These are phyloP conservation scores for Ennomos fuscantarius DNA, from an alignment of 2,888 invertebrate genomes.

Conservation along the genomic window DNA sequence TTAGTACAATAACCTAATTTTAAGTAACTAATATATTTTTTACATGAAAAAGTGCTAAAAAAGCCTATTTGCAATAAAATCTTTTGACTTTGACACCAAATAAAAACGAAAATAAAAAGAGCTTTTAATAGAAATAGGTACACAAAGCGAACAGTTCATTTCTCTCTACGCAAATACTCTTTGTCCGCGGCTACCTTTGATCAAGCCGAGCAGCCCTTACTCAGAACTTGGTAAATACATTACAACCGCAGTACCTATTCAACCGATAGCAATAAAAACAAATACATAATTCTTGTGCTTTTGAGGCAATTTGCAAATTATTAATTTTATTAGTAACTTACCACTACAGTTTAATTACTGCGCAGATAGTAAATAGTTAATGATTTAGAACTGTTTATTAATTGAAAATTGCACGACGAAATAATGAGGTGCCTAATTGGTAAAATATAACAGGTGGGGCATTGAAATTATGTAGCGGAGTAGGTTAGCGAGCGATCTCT, in stretches of 20 bases:
- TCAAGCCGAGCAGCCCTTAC: conserved; percentile 20
- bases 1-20: too few relatives aligned
- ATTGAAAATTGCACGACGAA: too few relatives aligned
- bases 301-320: conserved; percentile 21
- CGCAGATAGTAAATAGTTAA: conserved; percentile 12
- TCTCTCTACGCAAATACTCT: conserved; percentile 10
- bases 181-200: conserved; percentile 17
- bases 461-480: too few relatives aligned
- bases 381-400: too few relatives aligned
- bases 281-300: conserved; percentile 19
- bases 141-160: background rate
- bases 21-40: too few relatives aligned
- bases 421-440: too few relatives aligned
- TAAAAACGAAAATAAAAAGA: too few relatives aligned
- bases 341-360: conserved; percentile 18
- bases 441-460: too few relatives aligned
- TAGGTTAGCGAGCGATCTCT: too few relatives aligned
- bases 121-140: background rate
- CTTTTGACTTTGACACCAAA: too few relatives aligned
- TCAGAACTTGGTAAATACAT: conserved; percentile 14
- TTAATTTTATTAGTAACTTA: conserved; percentile 14
- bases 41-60: too few relatives aligned
- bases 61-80: too few relatives aligned
- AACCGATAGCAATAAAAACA: conserved; percentile 25
- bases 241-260: conserved; percentile 9